These are phyloP conservation scores for Lateolabrax maculatus DNA, from an alignment of 2,797 vertebrate species.

Conservation along the genomic window DNA sequence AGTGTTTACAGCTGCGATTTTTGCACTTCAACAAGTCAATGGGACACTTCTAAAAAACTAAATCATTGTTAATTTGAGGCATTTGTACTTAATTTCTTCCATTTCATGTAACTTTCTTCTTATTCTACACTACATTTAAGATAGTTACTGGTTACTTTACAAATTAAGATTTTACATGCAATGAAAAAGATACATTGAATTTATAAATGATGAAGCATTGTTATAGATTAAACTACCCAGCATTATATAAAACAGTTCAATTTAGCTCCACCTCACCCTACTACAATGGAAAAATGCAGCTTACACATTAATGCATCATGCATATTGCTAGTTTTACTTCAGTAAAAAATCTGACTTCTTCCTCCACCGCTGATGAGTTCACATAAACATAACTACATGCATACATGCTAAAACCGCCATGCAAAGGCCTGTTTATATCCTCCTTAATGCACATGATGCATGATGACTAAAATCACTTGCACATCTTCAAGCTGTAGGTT, in stretches of 20 bases:
- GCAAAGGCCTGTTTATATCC: background rate
- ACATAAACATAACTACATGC: background rate
- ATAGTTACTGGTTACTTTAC: background rate
- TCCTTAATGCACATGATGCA: background rate
- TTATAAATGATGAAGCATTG: background rate
- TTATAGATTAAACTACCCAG: background rate
- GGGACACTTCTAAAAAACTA: background rate
- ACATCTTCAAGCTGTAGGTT: background rate
- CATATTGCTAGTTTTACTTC: no score
- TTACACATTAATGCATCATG: background rate
- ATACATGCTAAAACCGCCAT: background rate
- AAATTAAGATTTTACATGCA: background rate
- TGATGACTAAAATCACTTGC: background rate
- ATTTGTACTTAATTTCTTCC: background rate
- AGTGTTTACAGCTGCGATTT: background rate
- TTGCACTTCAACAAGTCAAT: background rate
- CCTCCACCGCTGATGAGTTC: no score
- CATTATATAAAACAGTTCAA: background rate
- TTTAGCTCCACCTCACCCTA: background rate
- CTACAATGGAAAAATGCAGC: background rate
- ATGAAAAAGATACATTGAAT: background rate
- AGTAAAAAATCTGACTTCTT: background rate
- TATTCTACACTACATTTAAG: background rate
- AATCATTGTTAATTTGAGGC: background rate
- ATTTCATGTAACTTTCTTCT: background rate